phyloP scores from a whole-genome alignment of 2,113 vertebrate genomes.

The Alexandromys fortis region DNA sequence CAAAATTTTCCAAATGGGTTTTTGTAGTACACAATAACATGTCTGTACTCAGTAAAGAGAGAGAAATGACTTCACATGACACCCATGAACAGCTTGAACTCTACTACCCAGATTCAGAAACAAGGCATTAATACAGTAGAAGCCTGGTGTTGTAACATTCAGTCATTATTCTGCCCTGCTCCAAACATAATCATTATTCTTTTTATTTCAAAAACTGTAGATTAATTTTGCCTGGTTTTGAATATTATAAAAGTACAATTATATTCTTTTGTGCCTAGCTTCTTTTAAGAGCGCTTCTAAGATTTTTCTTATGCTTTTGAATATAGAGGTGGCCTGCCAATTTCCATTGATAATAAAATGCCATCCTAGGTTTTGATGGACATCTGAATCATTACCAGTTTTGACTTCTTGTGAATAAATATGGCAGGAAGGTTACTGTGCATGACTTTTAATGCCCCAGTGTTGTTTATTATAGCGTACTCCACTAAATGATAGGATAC shows the following conservation, averaged over 20 bases:
- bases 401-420: slow-evolving; percentile 38
- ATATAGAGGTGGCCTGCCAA: neutral
- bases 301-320: neutral
- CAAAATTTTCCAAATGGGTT: slow-evolving; percentile 75
- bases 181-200: neutral
- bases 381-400: neutral
- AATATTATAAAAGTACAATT: slow-evolving; percentile 44
- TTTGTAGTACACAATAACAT: neutral
- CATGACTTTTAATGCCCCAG: neutral
- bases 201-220: slow-evolving; percentile 10
- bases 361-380: neutral
- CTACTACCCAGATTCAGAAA: neutral
- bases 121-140: neutral
- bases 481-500: neutral
- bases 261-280: neutral
- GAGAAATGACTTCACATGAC: neutral
- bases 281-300: neutral
- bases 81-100: slow-evolving; percentile 2
- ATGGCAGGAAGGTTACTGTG: neutral
- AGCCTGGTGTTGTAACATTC: neutral
- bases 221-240: neutral
- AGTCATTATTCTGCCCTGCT: neutral
- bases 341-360: neutral
- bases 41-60: slow-evolving; percentile 27
- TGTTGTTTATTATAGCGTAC: neutral